Percentiles rank a stretch among this genome's conserved stretches.
Evolutionary conservation across 2,888 invertebrate species (phyloP).

Genomic region (Proisotoma minuta): DNA sequence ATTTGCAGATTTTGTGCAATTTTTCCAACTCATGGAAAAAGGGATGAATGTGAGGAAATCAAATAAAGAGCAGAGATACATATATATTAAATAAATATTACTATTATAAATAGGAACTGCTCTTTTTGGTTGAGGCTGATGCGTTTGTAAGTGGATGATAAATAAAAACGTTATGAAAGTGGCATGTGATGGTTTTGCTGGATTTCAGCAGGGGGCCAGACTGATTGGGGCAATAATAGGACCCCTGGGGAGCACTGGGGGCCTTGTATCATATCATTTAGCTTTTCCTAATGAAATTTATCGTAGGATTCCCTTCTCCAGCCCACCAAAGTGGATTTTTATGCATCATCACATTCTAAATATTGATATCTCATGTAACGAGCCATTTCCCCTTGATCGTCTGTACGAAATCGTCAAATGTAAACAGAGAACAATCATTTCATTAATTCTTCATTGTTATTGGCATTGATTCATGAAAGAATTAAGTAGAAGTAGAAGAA

Average conservation of each 20-base stretch:
- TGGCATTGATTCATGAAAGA: background rate
- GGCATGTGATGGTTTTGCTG: conserved; percentile 45
- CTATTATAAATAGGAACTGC: too few relatives aligned
- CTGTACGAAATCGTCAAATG: too few relatives aligned
- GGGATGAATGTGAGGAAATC: too few relatives aligned
- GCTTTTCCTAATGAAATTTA: conserved; percentile 48
- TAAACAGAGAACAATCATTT: background rate
- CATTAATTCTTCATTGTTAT: background rate
- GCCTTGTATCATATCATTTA: conserved; percentile 48
- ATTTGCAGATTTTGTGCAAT: too few relatives aligned
- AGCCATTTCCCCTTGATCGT: conserved; percentile 3
- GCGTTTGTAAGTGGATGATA: conserved; percentile 19
- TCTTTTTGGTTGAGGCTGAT: background rate
- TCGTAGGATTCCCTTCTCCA: conserved; percentile 40
- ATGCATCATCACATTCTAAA: conserved; percentile 46
- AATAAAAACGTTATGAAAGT: conserved; percentile 34
- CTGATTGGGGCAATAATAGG: conserved; percentile 49
- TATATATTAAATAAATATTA: too few relatives aligned
- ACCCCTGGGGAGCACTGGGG: conserved; percentile 46
- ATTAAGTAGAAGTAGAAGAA: too few relatives aligned
- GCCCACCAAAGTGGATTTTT: conserved; percentile 48
- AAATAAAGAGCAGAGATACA: too few relatives aligned
- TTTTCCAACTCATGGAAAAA: too few relatives aligned
- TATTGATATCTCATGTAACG: conserved; percentile 40
- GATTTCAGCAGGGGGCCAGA: conserved; percentile 47